These are phyloP conservation scores for Enteromius viviparus DNA, from an alignment of 2,797 vertebrate species.

Conservation along the genomic window DNA sequence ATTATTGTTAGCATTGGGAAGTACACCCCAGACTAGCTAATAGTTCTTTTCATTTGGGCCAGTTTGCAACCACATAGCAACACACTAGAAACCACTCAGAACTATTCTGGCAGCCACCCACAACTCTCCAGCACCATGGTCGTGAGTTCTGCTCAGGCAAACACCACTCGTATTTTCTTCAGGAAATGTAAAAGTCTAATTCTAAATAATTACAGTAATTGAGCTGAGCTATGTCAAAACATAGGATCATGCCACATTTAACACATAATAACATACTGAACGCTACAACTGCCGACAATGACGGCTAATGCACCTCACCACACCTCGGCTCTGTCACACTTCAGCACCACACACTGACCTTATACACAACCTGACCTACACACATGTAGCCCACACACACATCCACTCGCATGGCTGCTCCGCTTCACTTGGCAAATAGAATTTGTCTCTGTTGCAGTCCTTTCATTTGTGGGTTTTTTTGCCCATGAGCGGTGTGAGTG, in stretches of 20 bases:
- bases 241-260: neutral
- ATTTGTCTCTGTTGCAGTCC: conserved; percentile 58
- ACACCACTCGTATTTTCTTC: conserved; percentile 3
- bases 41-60: neutral
- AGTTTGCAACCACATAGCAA: conserved; percentile 20
- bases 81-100: conserved; percentile 8
- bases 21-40: neutral
- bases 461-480: conserved; percentile 60
- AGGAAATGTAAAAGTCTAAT: conserved; percentile 20
- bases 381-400: conserved; percentile 6
- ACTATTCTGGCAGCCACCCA: conserved; percentile 22
- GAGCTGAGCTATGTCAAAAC: neutral
- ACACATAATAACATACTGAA: conserved; percentile 8
- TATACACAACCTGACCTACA: conserved; percentile 28
- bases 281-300: neutral
- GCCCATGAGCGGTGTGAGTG: conserved; percentile 31
- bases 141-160: conserved; percentile 10
- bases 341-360: neutral
- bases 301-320: neutral
- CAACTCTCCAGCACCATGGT: neutral
- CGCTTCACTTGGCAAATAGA: conserved; percentile 58
- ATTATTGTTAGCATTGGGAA: neutral
- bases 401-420: conserved; percentile 25
- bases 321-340: conserved; percentile 8
- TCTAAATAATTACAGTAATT: conserved; percentile 8